Percentiles rank a stretch among this genome's conserved stretches.
These are phyloP conservation scores for Salpingus planirostris DNA, from an alignment of 2,888 invertebrate genomes.

Conservation along the genomic window DNA sequence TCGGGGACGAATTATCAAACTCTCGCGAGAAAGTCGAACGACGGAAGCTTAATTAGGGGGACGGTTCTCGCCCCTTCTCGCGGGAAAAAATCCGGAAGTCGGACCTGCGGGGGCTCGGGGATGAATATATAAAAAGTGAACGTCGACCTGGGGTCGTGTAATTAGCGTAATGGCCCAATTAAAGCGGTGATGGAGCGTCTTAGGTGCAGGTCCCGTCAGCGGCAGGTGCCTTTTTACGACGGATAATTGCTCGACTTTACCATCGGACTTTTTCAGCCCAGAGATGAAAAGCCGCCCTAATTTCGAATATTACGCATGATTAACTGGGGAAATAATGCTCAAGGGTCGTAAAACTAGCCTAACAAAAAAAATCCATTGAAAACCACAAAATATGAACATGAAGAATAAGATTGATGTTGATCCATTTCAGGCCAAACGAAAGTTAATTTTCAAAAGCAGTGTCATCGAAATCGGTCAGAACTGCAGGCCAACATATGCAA, in stretches of 20 bases:
- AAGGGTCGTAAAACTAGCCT: too few relatives aligned
- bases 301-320: too few relatives aligned
- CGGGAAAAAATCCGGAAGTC: not conserved
- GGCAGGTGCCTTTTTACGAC: slow-evolving; percentile 28
- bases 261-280: too few relatives aligned
- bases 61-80: not conserved
- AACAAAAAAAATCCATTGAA: too few relatives aligned
- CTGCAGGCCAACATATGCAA: too few relatives aligned
- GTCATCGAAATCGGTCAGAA: too few relatives aligned
- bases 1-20: slow-evolving; percentile 40
- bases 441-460: too few relatives aligned
- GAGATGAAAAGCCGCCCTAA: too few relatives aligned
- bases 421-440: too few relatives aligned
- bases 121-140: slow-evolving; percentile 20
- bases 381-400: too few relatives aligned
- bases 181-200: slow-evolving; percentile 27
- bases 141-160: slow-evolving; percentile 28
- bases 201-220: slow-evolving; percentile 29
- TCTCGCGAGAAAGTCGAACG: slow-evolving; percentile 42
- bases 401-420: too few relatives aligned
- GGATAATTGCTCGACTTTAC: slow-evolving; percentile 25
- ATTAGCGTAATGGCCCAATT: slow-evolving; percentile 34
- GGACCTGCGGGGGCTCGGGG: not conserved
- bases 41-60: slow-evolving; percentile 29
- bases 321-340: too few relatives aligned